Evolutionary conservation across 2,797 vertebrate genomes (phyloP).

Genomic region (Crenuchus spilurus): DNA sequence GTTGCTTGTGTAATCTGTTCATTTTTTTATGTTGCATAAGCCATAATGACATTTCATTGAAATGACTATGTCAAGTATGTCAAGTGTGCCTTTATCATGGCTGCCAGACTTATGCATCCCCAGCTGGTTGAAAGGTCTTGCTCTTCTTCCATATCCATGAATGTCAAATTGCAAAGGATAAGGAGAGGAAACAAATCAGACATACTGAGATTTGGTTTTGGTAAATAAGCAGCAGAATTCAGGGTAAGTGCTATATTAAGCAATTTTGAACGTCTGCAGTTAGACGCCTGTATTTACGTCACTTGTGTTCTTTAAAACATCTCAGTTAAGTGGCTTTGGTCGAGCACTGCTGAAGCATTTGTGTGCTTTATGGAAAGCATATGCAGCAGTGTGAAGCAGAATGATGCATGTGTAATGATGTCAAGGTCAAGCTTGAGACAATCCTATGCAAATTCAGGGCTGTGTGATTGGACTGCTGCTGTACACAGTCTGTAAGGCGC

Average conservation of each 20-base stretch:
- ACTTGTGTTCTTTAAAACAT: not conserved
- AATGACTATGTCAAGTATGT: not conserved
- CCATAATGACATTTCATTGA: conserved; percentile 16
- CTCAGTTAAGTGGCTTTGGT: too few species aligned
- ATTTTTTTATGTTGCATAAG: conserved; percentile 2
- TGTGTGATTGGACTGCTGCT: not conserved
- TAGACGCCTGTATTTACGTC: not conserved
- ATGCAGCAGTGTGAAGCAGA: not conserved
- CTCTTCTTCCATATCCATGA: not conserved
- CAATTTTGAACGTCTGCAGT: too few species aligned
- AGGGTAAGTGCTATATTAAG: not conserved
- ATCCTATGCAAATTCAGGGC: not conserved
- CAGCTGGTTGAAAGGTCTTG: not conserved
- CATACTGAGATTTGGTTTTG: not conserved
- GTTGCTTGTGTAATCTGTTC: not conserved
- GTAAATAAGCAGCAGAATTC: not conserved
- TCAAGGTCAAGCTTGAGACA: conserved; percentile 1
- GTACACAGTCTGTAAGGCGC: not conserved
- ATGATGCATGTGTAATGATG: not conserved
- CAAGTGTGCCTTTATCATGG: conserved; percentile 11
- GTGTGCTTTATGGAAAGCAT: too few species aligned
- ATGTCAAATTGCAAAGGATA: not conserved
- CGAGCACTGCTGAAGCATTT: too few species aligned
- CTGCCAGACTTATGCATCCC: not conserved
- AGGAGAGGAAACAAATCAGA: not conserved